Evolutionary conservation across 2,888 invertebrate genomes (phyloP).

Genomic region (Corbicula japonica): DNA sequence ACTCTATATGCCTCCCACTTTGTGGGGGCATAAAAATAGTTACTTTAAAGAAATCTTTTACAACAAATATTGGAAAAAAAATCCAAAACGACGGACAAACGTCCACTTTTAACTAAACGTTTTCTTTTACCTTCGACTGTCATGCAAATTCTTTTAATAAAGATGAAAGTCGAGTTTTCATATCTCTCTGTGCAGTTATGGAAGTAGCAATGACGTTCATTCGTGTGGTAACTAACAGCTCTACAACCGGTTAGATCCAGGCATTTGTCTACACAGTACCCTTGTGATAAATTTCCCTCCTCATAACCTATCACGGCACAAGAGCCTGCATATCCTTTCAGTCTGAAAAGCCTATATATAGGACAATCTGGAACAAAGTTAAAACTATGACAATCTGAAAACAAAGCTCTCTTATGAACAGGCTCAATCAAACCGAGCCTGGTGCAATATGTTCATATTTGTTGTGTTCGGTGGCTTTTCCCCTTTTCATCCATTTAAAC

Average conservation of each 20-base stretch:
- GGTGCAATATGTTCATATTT: not conserved
- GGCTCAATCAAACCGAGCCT: not conserved
- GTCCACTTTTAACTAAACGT: too few relatives aligned
- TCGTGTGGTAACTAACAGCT: conserved; percentile 9
- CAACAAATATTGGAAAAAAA: too few relatives aligned
- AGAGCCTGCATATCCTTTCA: conserved; percentile 16
- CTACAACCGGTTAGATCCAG: conserved; percentile 35
- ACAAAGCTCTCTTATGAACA: not conserved
- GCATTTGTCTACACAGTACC: conserved; percentile 43
- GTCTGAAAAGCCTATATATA: conserved; percentile 26
- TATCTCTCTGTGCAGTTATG: conserved; percentile 1
- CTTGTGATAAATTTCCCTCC: conserved; percentile 16
- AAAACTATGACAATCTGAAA: not conserved
- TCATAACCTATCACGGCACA: conserved; percentile 11
- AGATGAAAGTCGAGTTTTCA: not conserved
- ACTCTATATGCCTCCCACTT: too few relatives aligned
- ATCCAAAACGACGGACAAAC: too few relatives aligned
- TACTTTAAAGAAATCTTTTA: too few relatives aligned
- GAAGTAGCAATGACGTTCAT: not conserved
- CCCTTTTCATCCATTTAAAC: not conserved
- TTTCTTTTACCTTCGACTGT: conserved; percentile 8
- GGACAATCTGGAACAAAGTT: conserved; percentile 37
- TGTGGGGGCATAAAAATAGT: too few relatives aligned
- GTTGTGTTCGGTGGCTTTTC: not conserved
- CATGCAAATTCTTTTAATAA: conserved; percentile 21